These are phyloP conservation scores for Drosophila ficusphila DNA, from an alignment of 1,140 invertebrate genomes.

Conservation along the genomic window DNA sequence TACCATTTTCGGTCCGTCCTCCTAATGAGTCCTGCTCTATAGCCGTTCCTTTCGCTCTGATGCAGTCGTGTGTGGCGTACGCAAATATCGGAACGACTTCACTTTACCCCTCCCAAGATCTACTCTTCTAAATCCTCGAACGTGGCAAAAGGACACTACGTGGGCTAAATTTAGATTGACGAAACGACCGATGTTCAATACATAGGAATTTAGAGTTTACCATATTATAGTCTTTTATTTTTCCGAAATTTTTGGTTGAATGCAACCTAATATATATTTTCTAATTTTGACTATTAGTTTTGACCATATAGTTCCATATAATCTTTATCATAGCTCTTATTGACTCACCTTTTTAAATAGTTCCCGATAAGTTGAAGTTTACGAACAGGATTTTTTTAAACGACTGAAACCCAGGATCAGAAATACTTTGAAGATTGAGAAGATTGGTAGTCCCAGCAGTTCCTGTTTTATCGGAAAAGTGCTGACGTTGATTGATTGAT, in stretches of 20 bases:
- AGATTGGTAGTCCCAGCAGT: background rate
- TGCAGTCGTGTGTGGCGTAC: slow-evolving; percentile 47
- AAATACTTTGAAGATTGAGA: slow-evolving; percentile 10
- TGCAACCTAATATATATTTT: too few relatives aligned
- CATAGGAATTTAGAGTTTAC: too few relatives aligned
- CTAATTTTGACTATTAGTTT: too few relatives aligned
- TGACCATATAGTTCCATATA: too few relatives aligned
- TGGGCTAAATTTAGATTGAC: slow-evolving; percentile 58
- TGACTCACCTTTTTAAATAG: slow-evolving; percentile 22
- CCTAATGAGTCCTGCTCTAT: slow-evolving; percentile 43
- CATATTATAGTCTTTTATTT: too few relatives aligned
- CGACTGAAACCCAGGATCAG: background rate
- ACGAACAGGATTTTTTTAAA: background rate
- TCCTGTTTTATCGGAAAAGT: background rate
- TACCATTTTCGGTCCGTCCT: slow-evolving; percentile 50
- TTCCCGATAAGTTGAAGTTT: background rate
- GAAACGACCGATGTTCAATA: background rate
- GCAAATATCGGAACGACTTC: slow-evolving; percentile 55
- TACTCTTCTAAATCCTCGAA: slow-evolving; percentile 9
- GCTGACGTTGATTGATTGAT: slow-evolving; percentile 32
- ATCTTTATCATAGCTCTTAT: too few relatives aligned
- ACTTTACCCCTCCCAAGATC: slow-evolving; percentile 7
- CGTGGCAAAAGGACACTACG: slow-evolving; percentile 33
- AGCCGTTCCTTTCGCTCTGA: background rate
- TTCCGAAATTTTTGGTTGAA: background rate